Conservation (phyloP, 92 coral and sea anemone genomes). For the Hydrozoanthus gracilis region DNA sequence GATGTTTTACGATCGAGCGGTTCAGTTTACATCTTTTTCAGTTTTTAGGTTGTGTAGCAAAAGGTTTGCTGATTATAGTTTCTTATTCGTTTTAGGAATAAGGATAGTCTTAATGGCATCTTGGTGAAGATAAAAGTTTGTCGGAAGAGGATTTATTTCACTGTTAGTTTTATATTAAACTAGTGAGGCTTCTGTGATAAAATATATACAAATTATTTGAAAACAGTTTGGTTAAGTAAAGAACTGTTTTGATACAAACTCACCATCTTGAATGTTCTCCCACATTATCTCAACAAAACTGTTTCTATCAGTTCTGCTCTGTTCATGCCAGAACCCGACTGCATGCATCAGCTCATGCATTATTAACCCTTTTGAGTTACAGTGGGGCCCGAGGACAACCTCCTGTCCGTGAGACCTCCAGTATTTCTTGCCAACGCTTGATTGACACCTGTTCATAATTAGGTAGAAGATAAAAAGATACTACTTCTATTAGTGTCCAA, state of each 20-base stretch:
- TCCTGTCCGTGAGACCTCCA: constrained; percentile 81
- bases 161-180: no score
- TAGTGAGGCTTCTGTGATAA: no score
- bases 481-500: no score
- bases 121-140: no score
- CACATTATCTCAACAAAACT: constrained; percentile 86
- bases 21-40: no score
- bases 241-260: not conserved
- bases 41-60: no score
- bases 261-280: constrained; percentile 90
- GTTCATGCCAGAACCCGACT: constrained; percentile 96
- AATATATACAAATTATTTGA: not conserved
- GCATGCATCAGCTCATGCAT: constrained; percentile 97
- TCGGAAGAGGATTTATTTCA: no score
- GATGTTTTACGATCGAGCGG: no score
- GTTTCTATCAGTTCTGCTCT: constrained; percentile 86
- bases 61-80: no score
- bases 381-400: constrained; percentile 79
- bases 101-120: no score
- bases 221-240: not conserved
- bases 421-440: constrained; percentile 79
- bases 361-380: constrained; percentile 73
- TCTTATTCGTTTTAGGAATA: no score
- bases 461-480: no score
- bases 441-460: constrained; percentile 80